Conservation (phyloP, 2,888 invertebrate species). For the Keiferia lycopersicella region DNA sequence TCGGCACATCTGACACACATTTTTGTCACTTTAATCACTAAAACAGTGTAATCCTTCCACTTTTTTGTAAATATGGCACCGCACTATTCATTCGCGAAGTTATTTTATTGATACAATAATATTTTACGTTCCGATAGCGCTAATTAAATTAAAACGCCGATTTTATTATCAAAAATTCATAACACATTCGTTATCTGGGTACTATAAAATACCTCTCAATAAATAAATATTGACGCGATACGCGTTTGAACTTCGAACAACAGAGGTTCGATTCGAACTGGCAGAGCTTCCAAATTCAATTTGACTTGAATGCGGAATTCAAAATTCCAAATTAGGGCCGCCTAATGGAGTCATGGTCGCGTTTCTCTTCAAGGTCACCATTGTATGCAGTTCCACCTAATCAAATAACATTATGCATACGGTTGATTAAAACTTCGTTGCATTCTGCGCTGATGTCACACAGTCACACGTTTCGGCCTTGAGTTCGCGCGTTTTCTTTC, state of each 20-base stretch:
- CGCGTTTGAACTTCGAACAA: slow-evolving; percentile 24
- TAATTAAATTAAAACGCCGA: slow-evolving; percentile 32
- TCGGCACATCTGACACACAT: slow-evolving; percentile 58
- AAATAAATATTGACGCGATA: slow-evolving; percentile 25
- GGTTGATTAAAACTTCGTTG: slow-evolving; percentile 45
- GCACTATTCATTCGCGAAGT: slow-evolving; percentile 1
- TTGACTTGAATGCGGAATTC: slow-evolving; percentile 53
- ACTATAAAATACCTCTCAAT: slow-evolving; percentile 30
- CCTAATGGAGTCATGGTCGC: slow-evolving; percentile 55
- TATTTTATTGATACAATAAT: slow-evolving; percentile 2
- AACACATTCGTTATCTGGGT: slow-evolving; percentile 27
- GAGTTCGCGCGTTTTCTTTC: slow-evolving; percentile 34
- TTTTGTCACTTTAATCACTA: slow-evolving; percentile 52
- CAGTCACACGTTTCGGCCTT: slow-evolving; percentile 46
- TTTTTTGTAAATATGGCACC: slow-evolving; percentile 43
- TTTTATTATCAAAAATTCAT: slow-evolving; percentile 27
- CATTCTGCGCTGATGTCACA: slow-evolving; percentile 49
- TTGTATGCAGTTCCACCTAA: slow-evolving; percentile 59
- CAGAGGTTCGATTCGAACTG: slow-evolving; percentile 32
- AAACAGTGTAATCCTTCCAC: slow-evolving; percentile 45
- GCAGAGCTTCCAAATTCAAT: slow-evolving; percentile 43
- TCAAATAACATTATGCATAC: slow-evolving; percentile 68
- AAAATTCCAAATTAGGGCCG: slow-evolving; percentile 61
- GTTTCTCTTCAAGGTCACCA: slow-evolving; percentile 55
- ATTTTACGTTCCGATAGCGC: slow-evolving; percentile 16